A percentile compares a stretch with the other conserved stretches of the same genome.
Evolutionary conservation across 2,888 invertebrate genomes (phyloP).

Genomic region (Latrodectus elegans): DNA sequence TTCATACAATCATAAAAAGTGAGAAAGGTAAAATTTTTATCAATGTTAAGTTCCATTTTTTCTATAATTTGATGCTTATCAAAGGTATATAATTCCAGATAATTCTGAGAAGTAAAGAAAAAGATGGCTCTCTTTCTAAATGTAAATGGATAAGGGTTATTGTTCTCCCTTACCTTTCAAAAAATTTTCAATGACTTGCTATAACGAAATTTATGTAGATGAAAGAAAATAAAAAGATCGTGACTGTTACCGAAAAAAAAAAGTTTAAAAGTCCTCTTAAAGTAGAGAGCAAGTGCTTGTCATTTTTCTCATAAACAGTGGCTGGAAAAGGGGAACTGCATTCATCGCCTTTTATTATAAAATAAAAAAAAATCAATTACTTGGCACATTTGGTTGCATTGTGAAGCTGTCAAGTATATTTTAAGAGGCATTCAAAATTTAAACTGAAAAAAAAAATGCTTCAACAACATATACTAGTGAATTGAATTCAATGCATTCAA

Average conservation of each 20-base stretch:
- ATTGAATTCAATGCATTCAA: not conserved
- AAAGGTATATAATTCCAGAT: too few relatives aligned
- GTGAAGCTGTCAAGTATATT: slow-evolving; percentile 45
- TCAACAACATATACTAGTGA: not conserved
- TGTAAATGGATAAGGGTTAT: too few relatives aligned
- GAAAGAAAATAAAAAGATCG: not conserved
- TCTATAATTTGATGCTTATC: too few relatives aligned
- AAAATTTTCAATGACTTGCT: slow-evolving; percentile 1
- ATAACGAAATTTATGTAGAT: not conserved
- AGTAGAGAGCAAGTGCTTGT: slow-evolving; percentile 50
- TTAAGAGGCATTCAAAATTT: slow-evolving; percentile 26
- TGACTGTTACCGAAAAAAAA: not conserved
- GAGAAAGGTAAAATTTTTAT: too few relatives aligned
- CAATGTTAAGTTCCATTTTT: too few relatives aligned
- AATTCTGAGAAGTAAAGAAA: too few relatives aligned
- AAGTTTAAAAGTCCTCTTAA: slow-evolving; percentile 17
- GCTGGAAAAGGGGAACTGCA: slow-evolving; percentile 36
- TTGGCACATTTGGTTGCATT: slow-evolving; percentile 32
- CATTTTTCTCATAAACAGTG: slow-evolving; percentile 52
- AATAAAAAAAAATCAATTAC: slow-evolving; percentile 50
- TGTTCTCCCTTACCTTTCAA: not conserved
- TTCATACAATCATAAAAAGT: too few relatives aligned
- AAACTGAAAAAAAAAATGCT: not conserved
- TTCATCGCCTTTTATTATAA: slow-evolving; percentile 9
- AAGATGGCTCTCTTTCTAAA: too few relatives aligned